Evolutionary conservation across 1,140 invertebrate species (phyloP).

Genomic region (Panagrolaimus sp.): DNA sequence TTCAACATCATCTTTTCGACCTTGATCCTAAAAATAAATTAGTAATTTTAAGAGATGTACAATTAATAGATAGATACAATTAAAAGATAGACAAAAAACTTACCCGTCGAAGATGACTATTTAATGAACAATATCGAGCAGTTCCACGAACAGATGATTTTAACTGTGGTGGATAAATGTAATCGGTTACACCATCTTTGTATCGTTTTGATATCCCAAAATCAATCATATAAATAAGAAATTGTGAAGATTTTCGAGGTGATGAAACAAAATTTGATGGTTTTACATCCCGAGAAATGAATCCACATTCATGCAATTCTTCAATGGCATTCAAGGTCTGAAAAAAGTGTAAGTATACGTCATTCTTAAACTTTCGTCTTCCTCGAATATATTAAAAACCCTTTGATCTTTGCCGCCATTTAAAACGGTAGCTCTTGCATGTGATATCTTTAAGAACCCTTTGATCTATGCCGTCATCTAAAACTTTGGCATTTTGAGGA

Average conservation of each 20-base stretch:
- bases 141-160: background rate
- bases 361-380: too few relatives aligned
- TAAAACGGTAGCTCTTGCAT: too few relatives aligned
- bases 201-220: slow-evolving; percentile 3
- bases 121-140: background rate
- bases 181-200: background rate
- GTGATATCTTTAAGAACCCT: too few relatives aligned
- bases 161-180: background rate
- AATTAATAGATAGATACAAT: too few relatives aligned
- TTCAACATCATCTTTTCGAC: background rate
- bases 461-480: too few relatives aligned
- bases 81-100: too few relatives aligned
- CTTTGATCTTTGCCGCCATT: too few relatives aligned
- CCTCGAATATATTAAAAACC: too few relatives aligned
- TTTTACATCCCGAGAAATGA: background rate
- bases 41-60: too few relatives aligned
- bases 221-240: slow-evolving; percentile 9
- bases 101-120: background rate
- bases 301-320: slow-evolving; percentile 5
- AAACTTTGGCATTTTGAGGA: too few relatives aligned
- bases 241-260: background rate
- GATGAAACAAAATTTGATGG: slow-evolving; percentile 2
- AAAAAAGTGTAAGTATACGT: too few relatives aligned
- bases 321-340: background rate
- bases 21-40: slow-evolving; percentile 7